Evolutionary conservation across 37 sponge, comb jelly and placozoan genomes (phyloP), one percentile per base, ranked within the genome.

Genomic region (Halichondria panicea): DNA sequence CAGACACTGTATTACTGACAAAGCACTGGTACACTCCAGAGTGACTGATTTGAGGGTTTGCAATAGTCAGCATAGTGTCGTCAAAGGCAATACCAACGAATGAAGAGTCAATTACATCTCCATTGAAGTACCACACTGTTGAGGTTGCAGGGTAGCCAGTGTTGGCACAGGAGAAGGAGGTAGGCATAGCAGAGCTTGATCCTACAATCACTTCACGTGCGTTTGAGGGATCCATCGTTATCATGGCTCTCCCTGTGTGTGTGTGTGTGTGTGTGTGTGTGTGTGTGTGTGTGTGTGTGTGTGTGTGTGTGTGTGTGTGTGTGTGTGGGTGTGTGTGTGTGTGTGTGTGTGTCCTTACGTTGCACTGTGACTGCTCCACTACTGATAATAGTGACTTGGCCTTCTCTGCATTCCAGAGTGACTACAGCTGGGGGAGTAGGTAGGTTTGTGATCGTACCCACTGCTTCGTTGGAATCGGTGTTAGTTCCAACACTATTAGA

Each of bases 21-120:
- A 81, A 63, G 44, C 88, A 88, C 76, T 88, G 88, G 71, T 81
- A 88, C 63, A 88, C 71, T 22, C 88, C 88, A 43, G 57, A 66
- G 67, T 88, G 34, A 4, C 19, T 37, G 41, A 44, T 38, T 13
- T 18, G 4, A 0, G 71, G 65, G 1, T 45, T 6, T 19, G 66
- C 36, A n/a, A 74, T 71, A n/a, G 30, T 63, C 30, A 75, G 60
- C 3, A 30, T 28, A 32, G 42, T 63, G 12, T 43, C 67, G 21
- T 30, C 63, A 13, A 33, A n/a, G 2, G 25, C 43, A 52, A 54
- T 64, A 1, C 45, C 61, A 34, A n/a, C 18, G 2, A 30, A 54
- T 7, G 32, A 37, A 3, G 34, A 22, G 9, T 36, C 19, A 1
- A 74, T 24, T 43, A 18, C 4, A 0, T 15, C 57, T 27, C 77